Conservation (phyloP, 2,113 vertebrate species). For the Mesitornis unicolor region DNA sequence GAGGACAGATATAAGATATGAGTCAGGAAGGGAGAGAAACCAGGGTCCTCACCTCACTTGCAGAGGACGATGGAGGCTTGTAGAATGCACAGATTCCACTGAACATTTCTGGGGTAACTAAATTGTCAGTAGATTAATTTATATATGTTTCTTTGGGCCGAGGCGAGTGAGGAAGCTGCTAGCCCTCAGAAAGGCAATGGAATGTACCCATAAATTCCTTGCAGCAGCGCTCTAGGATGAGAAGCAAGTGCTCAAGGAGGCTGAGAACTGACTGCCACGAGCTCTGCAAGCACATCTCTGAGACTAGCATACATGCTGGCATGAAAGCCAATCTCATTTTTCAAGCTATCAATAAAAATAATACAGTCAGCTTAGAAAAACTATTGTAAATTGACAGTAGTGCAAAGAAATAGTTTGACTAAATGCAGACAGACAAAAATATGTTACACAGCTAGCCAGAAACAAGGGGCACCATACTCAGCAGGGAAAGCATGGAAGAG, state of each 20-base stretch:
- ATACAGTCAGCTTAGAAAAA: background rate
- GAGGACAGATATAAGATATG: background rate
- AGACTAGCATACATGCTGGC: background rate
- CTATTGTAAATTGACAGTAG: background rate
- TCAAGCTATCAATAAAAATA: background rate
- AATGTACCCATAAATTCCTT: background rate
- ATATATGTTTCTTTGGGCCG: background rate
- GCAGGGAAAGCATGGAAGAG: background rate
- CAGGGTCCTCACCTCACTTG: background rate
- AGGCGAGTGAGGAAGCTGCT: background rate
- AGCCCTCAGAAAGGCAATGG: background rate
- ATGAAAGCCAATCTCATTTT: background rate
- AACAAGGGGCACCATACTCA: background rate
- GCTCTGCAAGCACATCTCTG: background rate
- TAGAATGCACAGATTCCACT: background rate
- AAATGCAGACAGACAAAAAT: background rate
- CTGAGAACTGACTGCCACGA: background rate
- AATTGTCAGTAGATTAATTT: background rate
- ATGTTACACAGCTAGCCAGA: background rate
- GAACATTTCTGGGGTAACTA: background rate
- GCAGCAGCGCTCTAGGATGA: background rate
- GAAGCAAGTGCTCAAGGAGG: background rate
- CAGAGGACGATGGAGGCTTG: background rate
- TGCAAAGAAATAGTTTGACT: background rate
- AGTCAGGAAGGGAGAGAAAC: background rate